Conservation (phyloP, 2,797 vertebrate species). For the Poecilia picta region DNA sequence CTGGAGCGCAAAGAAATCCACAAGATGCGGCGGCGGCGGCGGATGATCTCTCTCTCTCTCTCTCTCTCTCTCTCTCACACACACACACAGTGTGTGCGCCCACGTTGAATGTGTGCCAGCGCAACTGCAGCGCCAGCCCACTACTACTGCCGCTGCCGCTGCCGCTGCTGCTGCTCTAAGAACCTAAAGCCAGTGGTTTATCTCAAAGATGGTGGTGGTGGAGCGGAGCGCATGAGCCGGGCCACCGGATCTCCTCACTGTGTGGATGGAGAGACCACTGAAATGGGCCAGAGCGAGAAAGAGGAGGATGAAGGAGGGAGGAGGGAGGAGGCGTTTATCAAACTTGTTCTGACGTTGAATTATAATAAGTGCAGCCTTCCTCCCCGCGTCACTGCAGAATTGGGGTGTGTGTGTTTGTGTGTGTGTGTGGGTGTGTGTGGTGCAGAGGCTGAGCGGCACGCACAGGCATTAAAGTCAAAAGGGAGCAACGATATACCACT, state of each 20-base stretch:
- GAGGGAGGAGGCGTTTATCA: slow-evolving; percentile 83
- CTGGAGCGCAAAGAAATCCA: slow-evolving; percentile 78
- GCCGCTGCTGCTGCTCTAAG: slow-evolving; percentile 14
- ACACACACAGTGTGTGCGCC: slow-evolving; percentile 73
- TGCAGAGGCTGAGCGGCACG: slow-evolving; percentile 39
- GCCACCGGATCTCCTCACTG: slow-evolving; percentile 55
- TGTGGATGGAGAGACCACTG: slow-evolving; percentile 79
- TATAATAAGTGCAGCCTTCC: slow-evolving; percentile 83
- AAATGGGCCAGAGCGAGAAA: slow-evolving; percentile 76
- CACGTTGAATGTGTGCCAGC: slow-evolving; percentile 74
- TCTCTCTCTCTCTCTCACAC: slow-evolving; percentile 20
- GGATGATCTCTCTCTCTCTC: slow-evolving; percentile 66
- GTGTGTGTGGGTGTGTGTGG: slow-evolving; percentile 42
- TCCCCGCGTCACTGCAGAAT: slow-evolving; percentile 78
- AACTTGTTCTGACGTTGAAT: slow-evolving; percentile 90
- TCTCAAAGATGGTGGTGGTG: slow-evolving; percentile 85
- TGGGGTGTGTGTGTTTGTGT: slow-evolving; percentile 52
- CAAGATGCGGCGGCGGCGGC: slow-evolving; percentile 72
- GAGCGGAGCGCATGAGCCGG: slow-evolving; percentile 29
- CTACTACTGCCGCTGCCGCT: slow-evolving; percentile 37
- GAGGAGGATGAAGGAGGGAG: slow-evolving; percentile 5
- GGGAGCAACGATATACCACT: slow-evolving; percentile 24
- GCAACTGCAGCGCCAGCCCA: slow-evolving; percentile 75
- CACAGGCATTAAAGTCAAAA: slow-evolving; percentile 18
- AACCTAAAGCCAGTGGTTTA: slow-evolving; percentile 72